A percentile compares a stretch with the other conserved stretches of the same genome.
These are phyloP conservation scores for Phyllotreta striolata DNA, from an alignment of 2,888 invertebrate species.

Conservation along the genomic window DNA sequence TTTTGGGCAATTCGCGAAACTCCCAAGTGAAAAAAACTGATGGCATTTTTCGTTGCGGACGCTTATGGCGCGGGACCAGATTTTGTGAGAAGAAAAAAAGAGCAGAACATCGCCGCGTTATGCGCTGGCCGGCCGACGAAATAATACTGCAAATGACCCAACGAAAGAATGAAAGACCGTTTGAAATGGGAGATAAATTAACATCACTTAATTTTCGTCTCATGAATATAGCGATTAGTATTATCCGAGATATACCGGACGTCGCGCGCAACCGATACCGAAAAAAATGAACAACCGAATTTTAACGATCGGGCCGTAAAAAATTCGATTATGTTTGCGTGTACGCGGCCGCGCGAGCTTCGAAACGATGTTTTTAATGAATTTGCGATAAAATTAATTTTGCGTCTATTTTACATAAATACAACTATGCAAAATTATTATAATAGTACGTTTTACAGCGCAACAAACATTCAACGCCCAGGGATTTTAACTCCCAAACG, in stretches of 20 bases:
- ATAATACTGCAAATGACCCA: slow-evolving; percentile 39
- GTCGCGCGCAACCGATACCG: neutral
- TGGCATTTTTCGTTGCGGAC: neutral
- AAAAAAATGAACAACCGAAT: neutral
- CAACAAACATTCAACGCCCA: no score
- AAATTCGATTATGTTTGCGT: no score
- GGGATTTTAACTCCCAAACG: no score
- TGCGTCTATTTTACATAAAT: no score
- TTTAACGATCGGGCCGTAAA: neutral
- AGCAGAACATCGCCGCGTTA: slow-evolving; percentile 1
- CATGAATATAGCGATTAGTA: slow-evolving; percentile 38
- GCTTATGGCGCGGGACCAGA: slow-evolving; percentile 6
- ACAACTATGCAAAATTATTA: no score
- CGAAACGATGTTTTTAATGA: no score
- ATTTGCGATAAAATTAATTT: no score
- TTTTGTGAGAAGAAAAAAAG: slow-evolving; percentile 7
- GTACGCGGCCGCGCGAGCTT: no score
- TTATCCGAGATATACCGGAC: slow-evolving; percentile 18
- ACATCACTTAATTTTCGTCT: slow-evolving; percentile 37
- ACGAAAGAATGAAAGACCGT: slow-evolving; percentile 35
- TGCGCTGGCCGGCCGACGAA: slow-evolving; percentile 24
- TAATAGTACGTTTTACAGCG: no score
- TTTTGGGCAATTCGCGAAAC: no score
- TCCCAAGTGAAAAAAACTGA: neutral
- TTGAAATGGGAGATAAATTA: slow-evolving; percentile 40